Conservation (phyloP, 2,797 vertebrate species). For the Malurus leucopterus region DNA sequence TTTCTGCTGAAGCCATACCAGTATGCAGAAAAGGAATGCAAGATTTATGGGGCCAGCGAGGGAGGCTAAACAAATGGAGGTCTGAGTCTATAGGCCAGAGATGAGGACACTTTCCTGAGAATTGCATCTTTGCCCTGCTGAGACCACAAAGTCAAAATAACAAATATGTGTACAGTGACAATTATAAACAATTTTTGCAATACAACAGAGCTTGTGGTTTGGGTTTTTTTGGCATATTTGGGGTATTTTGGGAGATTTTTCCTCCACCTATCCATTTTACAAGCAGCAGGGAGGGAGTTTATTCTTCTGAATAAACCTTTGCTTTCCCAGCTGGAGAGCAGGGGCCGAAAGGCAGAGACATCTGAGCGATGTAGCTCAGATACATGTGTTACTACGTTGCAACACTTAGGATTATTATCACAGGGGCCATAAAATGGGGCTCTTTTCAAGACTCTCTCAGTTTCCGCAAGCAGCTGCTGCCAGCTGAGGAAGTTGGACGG, state of each 20-base stretch:
- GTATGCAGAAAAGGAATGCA: slow-evolving; percentile 31
- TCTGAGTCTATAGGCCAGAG: background rate
- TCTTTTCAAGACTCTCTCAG: slow-evolving; percentile 4
- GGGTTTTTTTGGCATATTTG: background rate
- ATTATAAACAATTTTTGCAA: background rate
- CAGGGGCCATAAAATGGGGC: slow-evolving; percentile 34
- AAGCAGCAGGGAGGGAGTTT: background rate
- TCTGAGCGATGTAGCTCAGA: background rate
- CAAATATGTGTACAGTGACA: background rate
- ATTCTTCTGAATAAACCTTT: background rate
- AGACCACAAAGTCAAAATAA: background rate
- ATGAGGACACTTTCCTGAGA: slow-evolving; percentile 6
- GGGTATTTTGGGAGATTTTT: background rate
- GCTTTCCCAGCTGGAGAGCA: background rate
- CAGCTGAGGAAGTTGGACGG: slow-evolving; percentile 43
- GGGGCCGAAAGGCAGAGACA: background rate
- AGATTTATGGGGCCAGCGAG: slow-evolving; percentile 41
- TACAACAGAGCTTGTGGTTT: background rate
- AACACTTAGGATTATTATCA: slow-evolving; percentile 28
- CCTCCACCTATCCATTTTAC: background rate
- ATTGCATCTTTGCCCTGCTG: background rate
- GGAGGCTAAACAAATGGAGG: slow-evolving; percentile 30
- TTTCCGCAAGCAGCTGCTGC: slow-evolving; percentile 35
- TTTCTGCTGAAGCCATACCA: slow-evolving; percentile 3
- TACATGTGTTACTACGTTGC: slow-evolving; percentile 15